Base-by-base conservation (phyloP, 2,888 invertebrate species). In the Tiliacea aurago region DNA sequence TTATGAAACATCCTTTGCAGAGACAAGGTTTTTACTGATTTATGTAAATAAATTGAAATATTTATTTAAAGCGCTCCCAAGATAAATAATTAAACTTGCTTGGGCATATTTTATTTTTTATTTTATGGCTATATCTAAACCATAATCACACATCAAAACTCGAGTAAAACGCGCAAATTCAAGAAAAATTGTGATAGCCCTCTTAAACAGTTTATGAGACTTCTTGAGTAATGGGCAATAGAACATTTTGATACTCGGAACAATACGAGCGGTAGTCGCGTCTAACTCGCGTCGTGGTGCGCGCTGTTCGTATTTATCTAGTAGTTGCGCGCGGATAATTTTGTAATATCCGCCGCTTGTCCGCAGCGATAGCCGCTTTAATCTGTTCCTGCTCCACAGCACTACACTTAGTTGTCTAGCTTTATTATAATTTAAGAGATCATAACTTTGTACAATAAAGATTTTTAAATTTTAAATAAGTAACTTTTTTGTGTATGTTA, bases 291-390 rank as follows among this genome's bases (percentile, higher is more conserved):
- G 70, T 59, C 66, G 41, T 20, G 37, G 33, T 64, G 55, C 55
- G 20, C 23, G 51, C 59, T 23, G 20, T 33, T 49, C 18, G 41
- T 64, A 55, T 68, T 81, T 67, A 59, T 78, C 28, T 55, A 78
- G 63, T 41, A 28, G 65, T 43, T 49, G 55, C 47, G 63, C 45
- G 58, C 49, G 20, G 56, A 82, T 82, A 66, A 55, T 77, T 61
- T 49, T 28, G 70, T 70, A 82, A 79, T 82, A 77, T 70, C 78
- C 78, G 62, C 45, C 23, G 41, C 64, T 77, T 65, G 70, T 69
- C 69, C 58, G 37, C 23, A 23, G 56, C 65, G 49, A 63, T 64
- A n/a, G 33, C 20, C 47, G 53, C 49, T 66, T 51, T 62, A 62
- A 79, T 66, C 70, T 70, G 65, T 82, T 76, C 72, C 53, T 78